A percentile compares a stretch with the other conserved stretches of the same genome.
Conservation (phyloP, 2,797 vertebrate species). For the Protosalanx chinensis region DNA sequence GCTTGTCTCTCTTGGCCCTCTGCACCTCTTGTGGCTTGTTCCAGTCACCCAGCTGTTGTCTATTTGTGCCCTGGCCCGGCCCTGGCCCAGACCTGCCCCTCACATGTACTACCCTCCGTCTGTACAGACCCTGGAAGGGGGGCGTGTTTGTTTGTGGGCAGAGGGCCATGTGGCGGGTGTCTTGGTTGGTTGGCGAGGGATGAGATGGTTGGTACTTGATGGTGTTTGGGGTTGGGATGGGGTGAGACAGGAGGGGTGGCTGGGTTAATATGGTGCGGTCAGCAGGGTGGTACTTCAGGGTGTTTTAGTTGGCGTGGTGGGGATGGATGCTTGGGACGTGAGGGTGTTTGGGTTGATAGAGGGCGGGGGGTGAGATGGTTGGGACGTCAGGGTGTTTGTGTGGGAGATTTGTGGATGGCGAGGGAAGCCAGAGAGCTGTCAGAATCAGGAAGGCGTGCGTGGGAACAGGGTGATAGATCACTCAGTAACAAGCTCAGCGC, state of each 20-base stretch:
- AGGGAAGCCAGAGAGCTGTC: neutral
- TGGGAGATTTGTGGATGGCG: neutral
- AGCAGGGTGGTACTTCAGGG: neutral
- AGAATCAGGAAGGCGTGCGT: neutral
- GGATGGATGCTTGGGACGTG: neutral
- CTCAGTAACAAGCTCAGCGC: constrained; percentile 15
- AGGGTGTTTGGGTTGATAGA: neutral
- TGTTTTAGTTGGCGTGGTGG: neutral
- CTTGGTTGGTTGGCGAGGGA: neutral
- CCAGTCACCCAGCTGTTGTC: no score
- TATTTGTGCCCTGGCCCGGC: neutral
- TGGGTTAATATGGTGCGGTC: neutral
- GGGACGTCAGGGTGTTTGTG: neutral
- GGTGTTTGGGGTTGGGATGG: neutral
- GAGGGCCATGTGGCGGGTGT: constrained; percentile 1
- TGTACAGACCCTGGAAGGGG: neutral
- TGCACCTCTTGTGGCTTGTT: no score
- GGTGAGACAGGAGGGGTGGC: neutral
- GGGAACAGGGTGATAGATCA: constrained; percentile 14
- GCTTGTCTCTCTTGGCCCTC: neutral
- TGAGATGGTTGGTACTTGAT: neutral
- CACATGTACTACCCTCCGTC: neutral
- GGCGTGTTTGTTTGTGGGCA: neutral
- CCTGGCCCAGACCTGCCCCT: constrained; percentile 7
- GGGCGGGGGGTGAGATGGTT: neutral